A percentile compares a stretch with the other conserved stretches of the same genome.
Conservation (phyloP, 2,797 vertebrate genomes). For the Xiphorhynchus erythropygius region DNA sequence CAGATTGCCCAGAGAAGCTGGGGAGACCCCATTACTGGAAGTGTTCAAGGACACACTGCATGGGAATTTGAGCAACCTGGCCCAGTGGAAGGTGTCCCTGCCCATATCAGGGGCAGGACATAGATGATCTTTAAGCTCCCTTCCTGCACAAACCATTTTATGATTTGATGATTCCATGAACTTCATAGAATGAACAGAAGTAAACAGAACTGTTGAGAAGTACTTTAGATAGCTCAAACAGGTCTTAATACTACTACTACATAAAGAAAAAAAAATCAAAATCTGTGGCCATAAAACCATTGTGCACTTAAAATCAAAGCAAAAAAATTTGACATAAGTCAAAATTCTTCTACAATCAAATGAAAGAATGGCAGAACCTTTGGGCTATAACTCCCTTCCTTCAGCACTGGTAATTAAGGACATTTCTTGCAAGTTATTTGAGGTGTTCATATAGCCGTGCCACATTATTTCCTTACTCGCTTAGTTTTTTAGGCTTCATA, state of each 20-base stretch:
- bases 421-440: neutral
- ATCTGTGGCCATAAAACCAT: neutral
- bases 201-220: neutral
- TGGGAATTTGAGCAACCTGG: neutral
- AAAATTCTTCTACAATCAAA: neutral
- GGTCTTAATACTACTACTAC: neutral
- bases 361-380: neutral
- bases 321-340: neutral
- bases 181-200: neutral
- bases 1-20: neutral
- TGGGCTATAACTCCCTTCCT: neutral
- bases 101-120: neutral
- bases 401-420: neutral
- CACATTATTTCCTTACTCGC: slow-evolving; percentile 2
- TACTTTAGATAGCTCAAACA: neutral
- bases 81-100: neutral
- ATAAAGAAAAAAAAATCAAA: neutral
- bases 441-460: neutral
- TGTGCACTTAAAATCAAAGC: neutral
- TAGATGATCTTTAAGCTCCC: neutral
- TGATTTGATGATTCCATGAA: neutral
- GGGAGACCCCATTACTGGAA: neutral
- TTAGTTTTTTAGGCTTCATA: slow-evolving; percentile 38
- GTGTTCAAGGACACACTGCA: neutral
- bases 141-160: neutral